Evolutionary conservation across 1,140 invertebrate species (phyloP).

Genomic region (Bombus sibiricus): DNA sequence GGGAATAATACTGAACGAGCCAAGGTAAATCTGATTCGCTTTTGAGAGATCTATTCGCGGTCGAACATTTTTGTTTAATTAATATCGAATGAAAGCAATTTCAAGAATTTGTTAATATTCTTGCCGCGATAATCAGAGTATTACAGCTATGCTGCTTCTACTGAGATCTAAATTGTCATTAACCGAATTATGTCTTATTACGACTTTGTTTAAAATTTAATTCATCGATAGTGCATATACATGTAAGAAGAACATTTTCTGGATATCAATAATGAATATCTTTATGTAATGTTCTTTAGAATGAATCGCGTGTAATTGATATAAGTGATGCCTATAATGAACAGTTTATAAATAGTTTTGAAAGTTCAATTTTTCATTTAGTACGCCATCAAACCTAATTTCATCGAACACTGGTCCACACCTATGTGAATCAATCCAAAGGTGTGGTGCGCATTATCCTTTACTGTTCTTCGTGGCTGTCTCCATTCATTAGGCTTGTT

Average conservation of each 20-base stretch:
- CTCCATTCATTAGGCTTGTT: conserved; percentile 26
- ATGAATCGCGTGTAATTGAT: background rate
- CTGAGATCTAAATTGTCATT: background rate
- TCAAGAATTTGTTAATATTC: too few species aligned
- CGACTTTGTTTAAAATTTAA: background rate
- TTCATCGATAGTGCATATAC: background rate
- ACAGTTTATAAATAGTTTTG: background rate
- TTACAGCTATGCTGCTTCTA: background rate
- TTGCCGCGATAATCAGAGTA: background rate
- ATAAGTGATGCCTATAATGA: background rate
- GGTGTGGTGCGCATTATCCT: conserved; percentile 33
- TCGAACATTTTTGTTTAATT: background rate
- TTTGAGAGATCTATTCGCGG: background rate
- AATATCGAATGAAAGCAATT: background rate
- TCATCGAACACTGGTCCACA: background rate
- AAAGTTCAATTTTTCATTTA: background rate
- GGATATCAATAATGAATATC: too few species aligned
- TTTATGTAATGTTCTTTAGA: background rate
- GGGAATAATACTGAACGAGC: conserved; percentile 32
- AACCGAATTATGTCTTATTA: background rate
- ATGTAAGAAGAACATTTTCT: too few species aligned
- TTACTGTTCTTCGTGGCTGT: conserved; percentile 16
- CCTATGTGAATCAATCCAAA: background rate
- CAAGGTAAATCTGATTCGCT: background rate
- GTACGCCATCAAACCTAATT: background rate